Conservation (phyloP, 2,113 vertebrate species). For the Columba livia region DNA sequence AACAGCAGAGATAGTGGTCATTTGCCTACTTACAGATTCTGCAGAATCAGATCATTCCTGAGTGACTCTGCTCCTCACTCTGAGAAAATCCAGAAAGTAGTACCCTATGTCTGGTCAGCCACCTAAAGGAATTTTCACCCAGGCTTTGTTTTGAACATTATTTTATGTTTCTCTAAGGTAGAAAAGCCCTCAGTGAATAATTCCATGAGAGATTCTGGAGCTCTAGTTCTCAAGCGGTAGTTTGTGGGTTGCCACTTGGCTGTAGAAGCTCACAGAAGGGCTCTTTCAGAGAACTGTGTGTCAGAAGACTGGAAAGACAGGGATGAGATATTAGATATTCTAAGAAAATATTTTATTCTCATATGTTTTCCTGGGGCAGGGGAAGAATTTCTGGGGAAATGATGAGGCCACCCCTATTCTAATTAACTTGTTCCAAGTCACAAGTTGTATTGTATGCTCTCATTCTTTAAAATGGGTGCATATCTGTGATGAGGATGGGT, state of each 20-base stretch:
- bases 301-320: not conserved
- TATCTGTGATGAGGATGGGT: not conserved
- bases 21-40: not conserved
- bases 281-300: not conserved
- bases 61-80: not conserved
- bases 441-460: not conserved
- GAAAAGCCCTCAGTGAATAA: not conserved
- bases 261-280: not conserved
- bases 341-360: not conserved
- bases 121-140: not conserved
- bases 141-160: not conserved
- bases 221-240: not conserved
- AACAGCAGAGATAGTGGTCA: not conserved
- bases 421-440: not conserved
- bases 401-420: not conserved
- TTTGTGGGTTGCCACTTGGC: fast-evolving
- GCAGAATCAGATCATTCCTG: not conserved
- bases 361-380: not conserved
- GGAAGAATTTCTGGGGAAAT: not conserved
- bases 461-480: not conserved
- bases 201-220: not conserved
- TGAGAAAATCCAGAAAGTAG: not conserved
- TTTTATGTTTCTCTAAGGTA: not conserved
- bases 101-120: not conserved
- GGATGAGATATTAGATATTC: not conserved